Conservation (phyloP, 2,113 vertebrate genomes). For the Upupa epops region DNA sequence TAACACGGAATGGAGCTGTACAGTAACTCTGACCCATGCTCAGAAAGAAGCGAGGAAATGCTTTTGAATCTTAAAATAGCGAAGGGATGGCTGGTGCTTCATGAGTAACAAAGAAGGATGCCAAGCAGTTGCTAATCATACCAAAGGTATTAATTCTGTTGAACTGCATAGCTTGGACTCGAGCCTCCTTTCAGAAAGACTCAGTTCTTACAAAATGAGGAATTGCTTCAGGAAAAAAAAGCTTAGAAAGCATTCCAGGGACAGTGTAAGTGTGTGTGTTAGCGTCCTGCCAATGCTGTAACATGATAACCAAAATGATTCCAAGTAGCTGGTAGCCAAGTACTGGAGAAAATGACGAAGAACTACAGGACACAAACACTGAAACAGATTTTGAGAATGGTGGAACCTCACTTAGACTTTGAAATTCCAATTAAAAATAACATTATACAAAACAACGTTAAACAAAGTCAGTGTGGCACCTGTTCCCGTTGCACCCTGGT, state of each 20-base stretch:
- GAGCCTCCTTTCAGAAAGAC: background rate
- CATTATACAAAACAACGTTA: background rate
- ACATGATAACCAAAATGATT: background rate
- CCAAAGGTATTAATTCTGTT: background rate
- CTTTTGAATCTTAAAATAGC: background rate
- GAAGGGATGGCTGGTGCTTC: background rate
- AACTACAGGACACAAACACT: background rate
- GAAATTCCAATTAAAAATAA: conserved; percentile 17
- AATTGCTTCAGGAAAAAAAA: background rate
- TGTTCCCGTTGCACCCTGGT: background rate
- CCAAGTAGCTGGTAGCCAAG: background rate
- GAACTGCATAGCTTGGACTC: background rate
- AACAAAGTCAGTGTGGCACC: background rate
- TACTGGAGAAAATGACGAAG: background rate
- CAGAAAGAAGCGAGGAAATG: background rate
- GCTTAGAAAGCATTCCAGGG: background rate
- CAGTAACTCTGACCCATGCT: background rate
- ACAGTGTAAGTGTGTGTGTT: background rate
- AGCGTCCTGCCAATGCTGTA: background rate
- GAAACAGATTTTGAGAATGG: background rate
- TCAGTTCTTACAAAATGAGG: background rate
- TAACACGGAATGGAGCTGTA: background rate
- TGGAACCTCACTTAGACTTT: background rate
- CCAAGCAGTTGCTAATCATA: background rate
- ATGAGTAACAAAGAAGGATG: background rate